phyloP scores from a whole-genome alignment of 92 coral and sea anemone species.

The Porites cylindrica region DNA sequence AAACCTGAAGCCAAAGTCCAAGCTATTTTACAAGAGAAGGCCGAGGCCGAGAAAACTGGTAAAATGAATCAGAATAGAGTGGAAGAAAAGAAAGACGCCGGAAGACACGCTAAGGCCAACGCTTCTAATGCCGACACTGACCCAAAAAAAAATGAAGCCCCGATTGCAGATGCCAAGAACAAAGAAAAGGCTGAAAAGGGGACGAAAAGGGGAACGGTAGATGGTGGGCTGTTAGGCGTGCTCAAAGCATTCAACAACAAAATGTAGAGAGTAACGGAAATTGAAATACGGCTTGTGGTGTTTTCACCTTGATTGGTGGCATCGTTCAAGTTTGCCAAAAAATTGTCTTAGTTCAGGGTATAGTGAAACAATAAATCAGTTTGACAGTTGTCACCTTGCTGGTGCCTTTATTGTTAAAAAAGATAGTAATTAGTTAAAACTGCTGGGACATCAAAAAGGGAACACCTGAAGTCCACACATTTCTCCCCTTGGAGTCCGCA shows the following conservation, averaged over 20 bases:
- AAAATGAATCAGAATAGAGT: not conserved
- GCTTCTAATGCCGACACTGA: not conserved
- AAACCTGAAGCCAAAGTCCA: not conserved
- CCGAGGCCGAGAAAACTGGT: not conserved
- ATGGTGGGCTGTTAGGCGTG: not conserved
- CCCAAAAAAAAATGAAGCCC: not conserved
- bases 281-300: not conserved
- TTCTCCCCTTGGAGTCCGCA: too few relatives aligned
- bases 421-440: too few relatives aligned
- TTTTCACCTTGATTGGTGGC: too few relatives aligned
- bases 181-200: not conserved
- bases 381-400: not conserved
- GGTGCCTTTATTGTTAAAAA: not conserved
- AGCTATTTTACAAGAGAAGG: not conserved
- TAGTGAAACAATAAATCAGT: not conserved
- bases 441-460: too few relatives aligned
- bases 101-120: not conserved
- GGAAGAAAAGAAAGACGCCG: not conserved
- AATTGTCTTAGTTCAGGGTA: not conserved
- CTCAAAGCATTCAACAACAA: not conserved
- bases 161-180: not conserved
- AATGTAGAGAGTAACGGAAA: not conserved
- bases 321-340: too few relatives aligned
- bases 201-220: not conserved
- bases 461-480: too few relatives aligned